Evolutionary conservation across 2,797 vertebrate genomes (phyloP), one percentile per base, ranked within the genome.

Genomic region (Mastacembelus armatus): DNA sequence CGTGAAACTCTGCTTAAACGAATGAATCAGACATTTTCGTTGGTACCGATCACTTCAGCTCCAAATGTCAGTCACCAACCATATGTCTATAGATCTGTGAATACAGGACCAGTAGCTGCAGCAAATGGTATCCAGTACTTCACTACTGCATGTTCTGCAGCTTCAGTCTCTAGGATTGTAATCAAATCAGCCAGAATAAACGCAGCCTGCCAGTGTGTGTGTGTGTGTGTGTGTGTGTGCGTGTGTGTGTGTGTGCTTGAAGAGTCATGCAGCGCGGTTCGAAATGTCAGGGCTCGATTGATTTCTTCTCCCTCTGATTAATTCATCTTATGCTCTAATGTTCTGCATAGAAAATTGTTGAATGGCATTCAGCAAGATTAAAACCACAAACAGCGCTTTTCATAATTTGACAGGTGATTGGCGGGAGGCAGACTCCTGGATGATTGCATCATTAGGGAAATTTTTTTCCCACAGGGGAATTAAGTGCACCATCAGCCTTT

Each of bases 221-320:
- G 42, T 36, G 39, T 21, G 42, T 32, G 43, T 54, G 39, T 36
- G 50, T 43, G 69, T 57, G 66, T 77, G 74, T 40, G 40, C 33
- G 54, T 54, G 65, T 38, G 67, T 50, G 51, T 27, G 59, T 47
- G 74, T 55, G 72, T 51, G 71, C 70, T 12, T 52, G 58, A 66
- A 85, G 55, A 85, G 66, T 69, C 66, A 57, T 87, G 82, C 82
- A 52, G 88, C 36, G 81, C 75, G 56, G 89, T 91, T 87, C n/a
- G 64, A 92, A 92, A 92, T 93, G 92, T 92, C 92, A 92, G 77
- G 77, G 59, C 83, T 83, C 76, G 84, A 93, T 93, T 90, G 91
- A 93, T 93, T 93, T 91, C 91, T 90, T 88, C 88, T 88, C 86
- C 78, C 83, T 91, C 84, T 93, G 92, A 93, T 94, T 92, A 93